Conservation (phyloP, 53 echinoderm and acorn worm genomes). For the Hippasteria phrygiana region DNA sequence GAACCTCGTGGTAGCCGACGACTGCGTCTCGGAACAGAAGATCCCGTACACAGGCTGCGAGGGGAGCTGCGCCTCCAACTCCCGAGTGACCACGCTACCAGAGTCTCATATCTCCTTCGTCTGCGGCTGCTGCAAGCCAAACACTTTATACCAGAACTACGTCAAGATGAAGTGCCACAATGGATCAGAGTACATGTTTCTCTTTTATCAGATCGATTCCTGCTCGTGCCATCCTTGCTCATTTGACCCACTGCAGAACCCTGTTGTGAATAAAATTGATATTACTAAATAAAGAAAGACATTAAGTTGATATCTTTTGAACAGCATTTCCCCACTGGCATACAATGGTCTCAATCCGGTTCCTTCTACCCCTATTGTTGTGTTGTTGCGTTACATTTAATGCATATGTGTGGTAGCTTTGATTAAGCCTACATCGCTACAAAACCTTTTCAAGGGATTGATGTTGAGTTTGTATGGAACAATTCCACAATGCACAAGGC, state of each 20-base stretch:
- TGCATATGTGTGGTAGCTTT: too few relatives aligned
- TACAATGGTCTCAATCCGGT: too few relatives aligned
- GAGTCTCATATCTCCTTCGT: not conserved
- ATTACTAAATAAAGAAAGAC: not conserved
- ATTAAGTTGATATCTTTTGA: too few relatives aligned
- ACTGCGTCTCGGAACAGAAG: constrained; percentile 8
- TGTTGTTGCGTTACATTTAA: too few relatives aligned
- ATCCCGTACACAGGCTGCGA: constrained; percentile 32
- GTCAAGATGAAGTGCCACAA: constrained; percentile 31
- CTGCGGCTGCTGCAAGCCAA: constrained; percentile 40
- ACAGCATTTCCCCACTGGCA: too few relatives aligned
- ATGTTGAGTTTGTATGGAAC: too few relatives aligned
- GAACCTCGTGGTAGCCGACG: not conserved
- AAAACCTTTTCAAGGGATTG: too few relatives aligned
- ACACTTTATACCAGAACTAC: not conserved
- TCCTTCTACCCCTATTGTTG: too few relatives aligned
- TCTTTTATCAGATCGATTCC: constrained; percentile 8
- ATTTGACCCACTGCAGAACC: not conserved
- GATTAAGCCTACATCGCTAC: too few relatives aligned
- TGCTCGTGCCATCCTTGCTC: not conserved
- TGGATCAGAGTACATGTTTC: not conserved
- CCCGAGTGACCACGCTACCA: constrained; percentile 12
- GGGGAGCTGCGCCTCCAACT: constrained; percentile 23
- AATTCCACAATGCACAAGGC: too few relatives aligned
- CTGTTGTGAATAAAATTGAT: not conserved